A percentile compares a stretch with the other conserved stretches of the same genome.
These are phyloP conservation scores for Enteromius argenteus DNA, from an alignment of 2,797 vertebrate species.

Conservation along the genomic window DNA sequence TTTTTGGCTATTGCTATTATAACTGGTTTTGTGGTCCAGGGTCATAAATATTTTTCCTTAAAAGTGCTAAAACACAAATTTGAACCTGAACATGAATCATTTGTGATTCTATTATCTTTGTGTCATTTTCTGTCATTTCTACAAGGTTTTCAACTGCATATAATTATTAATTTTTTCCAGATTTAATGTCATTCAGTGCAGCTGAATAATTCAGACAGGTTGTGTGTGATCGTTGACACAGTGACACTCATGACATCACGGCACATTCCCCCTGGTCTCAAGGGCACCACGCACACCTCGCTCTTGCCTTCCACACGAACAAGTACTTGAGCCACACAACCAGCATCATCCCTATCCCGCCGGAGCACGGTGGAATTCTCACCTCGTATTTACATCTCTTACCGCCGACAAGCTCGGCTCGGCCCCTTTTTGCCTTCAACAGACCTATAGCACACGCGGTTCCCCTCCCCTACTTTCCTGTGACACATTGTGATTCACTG, in stretches of 20 bases:
- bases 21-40: background rate
- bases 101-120: background rate
- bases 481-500: conserved; percentile 56
- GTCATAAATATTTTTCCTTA: background rate
- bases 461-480: background rate
- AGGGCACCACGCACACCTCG: conserved; percentile 15
- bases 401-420: background rate
- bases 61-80: background rate
- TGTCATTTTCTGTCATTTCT: background rate
- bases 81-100: background rate
- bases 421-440: conserved; percentile 19
- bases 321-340: background rate
- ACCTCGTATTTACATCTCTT: background rate
- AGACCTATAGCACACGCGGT: background rate
- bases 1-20: background rate
- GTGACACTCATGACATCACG: conserved; percentile 17
- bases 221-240: conserved; percentile 28
- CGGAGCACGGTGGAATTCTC: conserved; percentile 29
- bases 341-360: conserved; percentile 26
- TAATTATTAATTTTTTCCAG: too few relatives aligned
- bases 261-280: conserved; percentile 16
- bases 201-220: conserved; percentile 21
- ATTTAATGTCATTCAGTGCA: conserved; percentile 22
- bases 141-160: background rate
- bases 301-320: conserved; percentile 32